Conservation (phyloP, 2,888 invertebrate species). For the Brenthis daphne region DNA sequence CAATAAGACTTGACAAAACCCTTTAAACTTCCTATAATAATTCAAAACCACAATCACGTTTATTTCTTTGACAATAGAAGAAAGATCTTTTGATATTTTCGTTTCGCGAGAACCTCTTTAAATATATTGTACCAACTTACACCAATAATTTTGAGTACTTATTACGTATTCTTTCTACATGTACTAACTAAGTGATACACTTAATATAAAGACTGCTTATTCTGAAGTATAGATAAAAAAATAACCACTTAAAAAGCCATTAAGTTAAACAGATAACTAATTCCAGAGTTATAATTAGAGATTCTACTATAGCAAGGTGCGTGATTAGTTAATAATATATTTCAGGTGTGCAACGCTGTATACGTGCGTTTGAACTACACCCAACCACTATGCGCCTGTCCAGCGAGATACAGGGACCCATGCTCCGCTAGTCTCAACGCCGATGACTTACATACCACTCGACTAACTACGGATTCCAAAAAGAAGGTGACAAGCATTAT, state of each 20-base stretch:
- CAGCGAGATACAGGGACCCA: conserved; percentile 92
- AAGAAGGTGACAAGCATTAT: conserved; percentile 84
- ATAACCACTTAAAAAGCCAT: too few species aligned
- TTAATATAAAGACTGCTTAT: too few species aligned
- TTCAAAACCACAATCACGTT: conserved; percentile 7
- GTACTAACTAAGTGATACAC: too few species aligned
- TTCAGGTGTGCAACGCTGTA: conserved; percentile 94
- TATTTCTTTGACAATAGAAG: conserved; percentile 4
- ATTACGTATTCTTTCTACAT: too few species aligned
- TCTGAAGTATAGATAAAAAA: too few species aligned
- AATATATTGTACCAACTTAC: not conserved
- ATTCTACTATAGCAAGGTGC: not conserved
- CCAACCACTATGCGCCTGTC: conserved; percentile 95
- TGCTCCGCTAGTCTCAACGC: conserved; percentile 95
- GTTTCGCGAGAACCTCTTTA: not conserved
- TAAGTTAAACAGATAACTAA: too few species aligned
- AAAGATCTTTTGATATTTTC: not conserved
- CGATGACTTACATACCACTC: conserved; percentile 95
- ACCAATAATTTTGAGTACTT: not conserved
- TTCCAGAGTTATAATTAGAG: too few species aligned
- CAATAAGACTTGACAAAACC: conserved; percentile 2
- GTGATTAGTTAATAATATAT: conserved; percentile 11
- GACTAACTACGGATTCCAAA: conserved; percentile 92
- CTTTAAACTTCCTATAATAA: not conserved
- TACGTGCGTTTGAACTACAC: conserved; percentile 96